These are phyloP conservation scores for Parnassius smintheus DNA, from an alignment of 2,888 invertebrate species.

Conservation along the genomic window DNA sequence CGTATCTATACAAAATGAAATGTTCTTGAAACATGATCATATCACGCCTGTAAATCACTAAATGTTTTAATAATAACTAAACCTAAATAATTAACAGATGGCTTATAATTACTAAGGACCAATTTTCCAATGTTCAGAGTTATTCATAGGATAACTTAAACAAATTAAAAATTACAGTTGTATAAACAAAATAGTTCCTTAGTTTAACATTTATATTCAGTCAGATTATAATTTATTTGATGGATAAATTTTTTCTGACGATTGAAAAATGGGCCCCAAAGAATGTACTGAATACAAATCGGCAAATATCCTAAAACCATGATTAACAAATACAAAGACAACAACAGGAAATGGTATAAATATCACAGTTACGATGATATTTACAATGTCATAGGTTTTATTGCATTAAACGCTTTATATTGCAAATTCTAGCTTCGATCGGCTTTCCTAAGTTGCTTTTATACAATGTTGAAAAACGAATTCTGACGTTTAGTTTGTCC, in stretches of 20 bases:
- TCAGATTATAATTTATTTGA: too few relatives aligned
- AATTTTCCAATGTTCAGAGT: too few relatives aligned
- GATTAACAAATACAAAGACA: constrained; percentile 21
- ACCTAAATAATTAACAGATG: constrained; percentile 1
- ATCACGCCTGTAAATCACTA: constrained; percentile 4
- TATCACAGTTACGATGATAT: constrained; percentile 50
- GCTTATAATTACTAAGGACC: neutral
- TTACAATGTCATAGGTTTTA: constrained; percentile 38
- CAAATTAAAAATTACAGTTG: too few relatives aligned
- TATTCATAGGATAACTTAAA: too few relatives aligned
- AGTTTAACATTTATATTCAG: too few relatives aligned
- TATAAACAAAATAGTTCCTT: too few relatives aligned
- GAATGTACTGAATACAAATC: constrained; percentile 13
- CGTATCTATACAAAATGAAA: too few relatives aligned
- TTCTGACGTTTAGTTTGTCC: neutral
- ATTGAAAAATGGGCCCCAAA: neutral
- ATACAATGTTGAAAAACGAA: neutral
- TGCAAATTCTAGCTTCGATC: constrained; percentile 7
- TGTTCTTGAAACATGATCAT: neutral
- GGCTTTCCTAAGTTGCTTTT: neutral
- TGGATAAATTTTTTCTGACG: too few relatives aligned
- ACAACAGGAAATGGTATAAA: constrained; percentile 35
- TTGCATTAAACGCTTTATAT: neutral
- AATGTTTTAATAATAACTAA: neutral
- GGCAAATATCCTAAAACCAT: constrained; percentile 13